A percentile compares a stretch with the other conserved stretches of the same genome.
Evolutionary conservation across 2,797 vertebrate species (phyloP).

Genomic region (Lacerta bilineata): DNA sequence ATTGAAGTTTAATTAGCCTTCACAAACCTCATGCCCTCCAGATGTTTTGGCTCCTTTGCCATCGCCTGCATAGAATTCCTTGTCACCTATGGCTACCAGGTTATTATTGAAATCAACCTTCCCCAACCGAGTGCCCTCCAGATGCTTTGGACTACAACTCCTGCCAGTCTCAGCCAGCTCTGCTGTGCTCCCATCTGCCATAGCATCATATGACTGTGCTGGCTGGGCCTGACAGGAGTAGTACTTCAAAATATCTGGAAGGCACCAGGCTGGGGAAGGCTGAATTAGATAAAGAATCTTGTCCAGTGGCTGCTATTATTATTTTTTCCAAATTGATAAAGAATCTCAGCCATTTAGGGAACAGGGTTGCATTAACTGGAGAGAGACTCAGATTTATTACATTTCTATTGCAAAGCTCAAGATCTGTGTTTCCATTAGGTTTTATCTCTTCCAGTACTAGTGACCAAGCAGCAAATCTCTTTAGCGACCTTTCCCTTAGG

Average conservation of each 20-base stretch:
- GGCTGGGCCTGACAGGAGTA: too few species aligned
- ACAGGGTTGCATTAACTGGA: neutral
- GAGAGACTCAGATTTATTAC: neutral
- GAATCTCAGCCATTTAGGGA: neutral
- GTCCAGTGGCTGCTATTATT: neutral
- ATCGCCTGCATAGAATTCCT: too few species aligned
- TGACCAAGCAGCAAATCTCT: neutral
- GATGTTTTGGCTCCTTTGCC: neutral
- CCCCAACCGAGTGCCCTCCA: too few species aligned
- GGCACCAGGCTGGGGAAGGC: too few species aligned
- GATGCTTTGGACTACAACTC: too few species aligned
- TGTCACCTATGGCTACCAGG: too few species aligned
- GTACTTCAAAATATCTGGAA: too few species aligned
- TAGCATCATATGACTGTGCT: too few species aligned
- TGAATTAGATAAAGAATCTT: neutral
- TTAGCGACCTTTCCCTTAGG: neutral
- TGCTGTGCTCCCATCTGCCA: too few species aligned
- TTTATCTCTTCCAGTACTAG: neutral
- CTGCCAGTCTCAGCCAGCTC: too few species aligned
- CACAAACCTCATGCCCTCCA: too few species aligned
- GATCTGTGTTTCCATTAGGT: slow-evolving; percentile 20
- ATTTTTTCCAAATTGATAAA: neutral
- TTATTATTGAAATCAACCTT: too few species aligned
- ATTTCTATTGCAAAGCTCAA: slow-evolving; percentile 25
- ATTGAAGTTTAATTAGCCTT: neutral